Evolutionary conservation across 2,113 vertebrate genomes (phyloP), one percentile per base, ranked within the genome.

Genomic region (Proteles cristata): DNA sequence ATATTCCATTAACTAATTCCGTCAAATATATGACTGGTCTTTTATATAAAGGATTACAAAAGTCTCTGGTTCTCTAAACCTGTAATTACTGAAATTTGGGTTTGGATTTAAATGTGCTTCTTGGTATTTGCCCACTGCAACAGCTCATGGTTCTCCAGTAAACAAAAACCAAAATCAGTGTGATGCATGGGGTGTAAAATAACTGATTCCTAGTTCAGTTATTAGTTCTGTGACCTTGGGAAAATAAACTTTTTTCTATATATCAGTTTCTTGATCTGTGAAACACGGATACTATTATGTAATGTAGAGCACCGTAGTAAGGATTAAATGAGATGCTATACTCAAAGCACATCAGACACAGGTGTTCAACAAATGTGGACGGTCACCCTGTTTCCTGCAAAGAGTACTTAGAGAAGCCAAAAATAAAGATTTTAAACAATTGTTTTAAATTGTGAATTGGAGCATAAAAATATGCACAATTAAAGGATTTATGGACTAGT

Each of bases 401-500:
- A 87, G 43, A 89, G 80, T 39, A 63, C 61, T 94, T 93, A 95
- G 1, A 80, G 58, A 90, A 39, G 28, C 28, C 39, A 68, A 87
- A 82, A 0, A 94, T 39, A 96, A 93, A 65, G 61, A 71, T 45
- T 81, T 89, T 73, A 92, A 92, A 87, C 48, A 93, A 93, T 71
- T 50, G 39, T 28, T 39, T 76, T 48, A 61, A 88, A 63, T 31
- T 80, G 61, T 92, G 33, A 79, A 94, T 76, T 58, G 11, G 39
- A 39, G 45, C 14, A 95, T 63, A 86, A 89, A 93, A 93, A 94
- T 26, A 92, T 35, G 19, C n/a, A 89, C 19, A 77, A 68, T 45
- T 53, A 63, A 90, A 95, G n/a, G 63, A 83, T 48, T 26, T 89
- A 12, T 31, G 53, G 66, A 69, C 74, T 65, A 84, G 45, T 31